A percentile compares a stretch with the other conserved stretches of the same genome.
These are phyloP conservation scores for Girardinus metallicus DNA, from an alignment of 2,797 vertebrate species.

Conservation along the genomic window DNA sequence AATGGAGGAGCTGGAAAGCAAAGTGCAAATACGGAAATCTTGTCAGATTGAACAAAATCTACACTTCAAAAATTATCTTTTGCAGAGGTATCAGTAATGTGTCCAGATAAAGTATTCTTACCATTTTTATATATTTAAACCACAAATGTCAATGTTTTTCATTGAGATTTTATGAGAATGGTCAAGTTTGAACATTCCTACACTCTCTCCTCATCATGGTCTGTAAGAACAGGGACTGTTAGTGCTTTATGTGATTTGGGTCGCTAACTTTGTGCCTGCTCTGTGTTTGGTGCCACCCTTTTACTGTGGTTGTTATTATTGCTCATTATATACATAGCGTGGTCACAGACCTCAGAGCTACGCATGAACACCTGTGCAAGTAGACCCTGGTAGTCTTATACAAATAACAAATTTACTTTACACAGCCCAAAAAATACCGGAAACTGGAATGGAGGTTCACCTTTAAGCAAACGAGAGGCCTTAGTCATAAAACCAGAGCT, in stretches of 20 bases:
- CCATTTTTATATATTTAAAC: neutral
- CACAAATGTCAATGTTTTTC: neutral
- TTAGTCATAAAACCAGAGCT: neutral
- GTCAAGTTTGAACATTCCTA: neutral
- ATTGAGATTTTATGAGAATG: neutral
- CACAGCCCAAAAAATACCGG: neutral
- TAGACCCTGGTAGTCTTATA: neutral
- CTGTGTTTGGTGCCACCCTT: no score
- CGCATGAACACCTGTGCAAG: no score
- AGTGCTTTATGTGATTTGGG: no score
- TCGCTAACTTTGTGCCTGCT: no score
- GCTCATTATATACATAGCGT: no score
- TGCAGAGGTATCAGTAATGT: neutral
- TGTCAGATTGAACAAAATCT: neutral
- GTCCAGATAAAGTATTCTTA: neutral
- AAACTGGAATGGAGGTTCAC: neutral
- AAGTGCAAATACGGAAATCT: neutral
- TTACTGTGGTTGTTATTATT: no score
- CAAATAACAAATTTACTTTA: neutral
- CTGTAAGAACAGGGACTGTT: no score
- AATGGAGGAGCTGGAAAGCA: neutral
- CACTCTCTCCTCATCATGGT: neutral
- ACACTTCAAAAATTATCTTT: neutral
- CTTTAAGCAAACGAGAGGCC: neutral
- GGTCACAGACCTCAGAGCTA: no score